Evolutionary conservation across 2,113 vertebrate genomes (phyloP).

Genomic region (Anhinga anhinga): DNA sequence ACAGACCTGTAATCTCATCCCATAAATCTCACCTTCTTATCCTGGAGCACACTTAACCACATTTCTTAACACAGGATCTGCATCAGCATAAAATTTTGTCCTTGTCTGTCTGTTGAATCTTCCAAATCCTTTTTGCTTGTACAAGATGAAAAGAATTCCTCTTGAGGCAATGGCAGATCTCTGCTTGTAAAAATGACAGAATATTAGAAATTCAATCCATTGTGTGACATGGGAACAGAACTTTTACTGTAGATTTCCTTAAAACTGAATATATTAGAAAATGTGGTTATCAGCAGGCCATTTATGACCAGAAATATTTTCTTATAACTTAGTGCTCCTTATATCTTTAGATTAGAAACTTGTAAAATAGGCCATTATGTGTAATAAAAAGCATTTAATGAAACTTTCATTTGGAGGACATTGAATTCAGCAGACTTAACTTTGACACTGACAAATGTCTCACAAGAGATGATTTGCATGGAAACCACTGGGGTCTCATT

Average conservation of each 20-base stretch:
- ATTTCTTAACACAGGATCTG: not conserved
- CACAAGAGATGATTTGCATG: slow-evolving; percentile 53
- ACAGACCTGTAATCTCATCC: not conserved
- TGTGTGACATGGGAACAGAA: not conserved
- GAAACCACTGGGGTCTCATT: slow-evolving; percentile 55
- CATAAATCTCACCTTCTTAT: not conserved
- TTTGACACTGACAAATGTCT: slow-evolving; percentile 61
- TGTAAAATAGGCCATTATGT: slow-evolving; percentile 44
- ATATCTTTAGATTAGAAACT: slow-evolving; percentile 48
- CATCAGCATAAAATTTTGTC: not conserved
- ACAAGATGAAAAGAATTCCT: not conserved
- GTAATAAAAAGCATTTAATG: slow-evolving; percentile 59
- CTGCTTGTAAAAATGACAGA: not conserved
- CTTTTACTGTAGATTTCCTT: not conserved
- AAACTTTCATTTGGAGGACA: slow-evolving; percentile 46
- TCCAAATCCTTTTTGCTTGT: not conserved
- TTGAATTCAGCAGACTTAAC: slow-evolving; percentile 38
- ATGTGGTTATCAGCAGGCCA: not conserved
- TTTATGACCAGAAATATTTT: slow-evolving; percentile 54
- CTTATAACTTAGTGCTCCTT: slow-evolving; percentile 9
- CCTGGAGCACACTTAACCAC: not conserved
- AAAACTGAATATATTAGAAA: slow-evolving; percentile 15
- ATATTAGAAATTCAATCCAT: not conserved
- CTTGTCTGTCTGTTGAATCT: not conserved
- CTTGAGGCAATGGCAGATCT: not conserved